Base-by-base conservation (phyloP, 2,113 vertebrate genomes). In the Crocuta crocuta region DNA sequence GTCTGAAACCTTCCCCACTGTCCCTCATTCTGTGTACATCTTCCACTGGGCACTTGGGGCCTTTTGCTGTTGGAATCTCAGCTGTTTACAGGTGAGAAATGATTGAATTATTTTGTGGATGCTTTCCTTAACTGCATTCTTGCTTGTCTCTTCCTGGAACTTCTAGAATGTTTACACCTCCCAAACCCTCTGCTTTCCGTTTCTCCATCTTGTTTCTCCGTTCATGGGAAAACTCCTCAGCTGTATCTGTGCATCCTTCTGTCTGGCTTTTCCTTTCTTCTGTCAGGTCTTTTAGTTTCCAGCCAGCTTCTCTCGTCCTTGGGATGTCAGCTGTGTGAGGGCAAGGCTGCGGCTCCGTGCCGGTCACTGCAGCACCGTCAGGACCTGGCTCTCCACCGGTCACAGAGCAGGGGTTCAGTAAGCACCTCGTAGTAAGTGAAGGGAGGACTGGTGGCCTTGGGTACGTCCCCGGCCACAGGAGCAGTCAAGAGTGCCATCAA, bases 281-380 rank as follows among this genome's bases (percentile, higher is more conserved):
- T 70, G 7, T 87, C 61, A 3, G 73, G 66, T 39, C 35, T 95
- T 73, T 73, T 58, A n/a, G 48, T 89, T 88, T 84, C 65, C 10
- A 50, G n/a, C 78, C 74, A 65, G 19, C 45, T 55, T 84, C 55
- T 93, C 45, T 76, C 55, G 39, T 81, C 11, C 26, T 53, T 16
- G 48, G 39, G 16, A 23, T 35, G 1, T 70, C 21, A n/a, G 10
- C 24, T 73, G 28, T 71, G 21, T 71, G 28, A 70, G 58, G 33
- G 33, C 84, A 78, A 58, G 35, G 31, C 33, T 43, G 91, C 5
- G 0, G 84, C 55, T 73, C 35, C n/a, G 1, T 6, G 5, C 12
- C 33, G 5, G 21, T 93, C 19, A 33, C 50, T 43, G 17, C 0
- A 0, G 10, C 10, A 68, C 7, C 8, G 0, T 17, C 19, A 53